A percentile compares a stretch with the other conserved stretches of the same genome.
Evolutionary conservation across 2,113 vertebrate genomes (phyloP).

Genomic region (Ornithorhynchus anatinus): DNA sequence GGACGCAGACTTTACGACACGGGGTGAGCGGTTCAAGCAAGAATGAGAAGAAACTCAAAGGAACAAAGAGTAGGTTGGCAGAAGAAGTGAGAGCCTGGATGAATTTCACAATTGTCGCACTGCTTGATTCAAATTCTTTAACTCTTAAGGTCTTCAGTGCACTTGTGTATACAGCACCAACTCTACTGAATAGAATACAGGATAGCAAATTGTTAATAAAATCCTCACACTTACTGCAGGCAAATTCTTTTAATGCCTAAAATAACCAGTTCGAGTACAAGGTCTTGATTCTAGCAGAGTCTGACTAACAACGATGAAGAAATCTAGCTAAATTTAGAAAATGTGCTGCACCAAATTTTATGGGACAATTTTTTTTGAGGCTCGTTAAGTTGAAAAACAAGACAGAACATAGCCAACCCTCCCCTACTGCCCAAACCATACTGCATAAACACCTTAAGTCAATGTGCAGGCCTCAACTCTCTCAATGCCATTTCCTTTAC

Average conservation of each 20-base stretch:
- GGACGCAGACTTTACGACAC: neutral
- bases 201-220: constrained; percentile 7
- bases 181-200: neutral
- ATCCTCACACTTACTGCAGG: neutral
- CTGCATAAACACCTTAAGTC: no score
- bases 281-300: neutral
- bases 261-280: neutral
- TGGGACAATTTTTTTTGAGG: no score
- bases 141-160: constrained; percentile 12
- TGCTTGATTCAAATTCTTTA: constrained; percentile 1
- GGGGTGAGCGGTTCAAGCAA: neutral
- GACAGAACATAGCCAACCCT: no score
- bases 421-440: no score
- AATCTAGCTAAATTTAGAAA: no score
- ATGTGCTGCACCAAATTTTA: no score
- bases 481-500: no score
- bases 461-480: no score
- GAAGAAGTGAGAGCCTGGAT: fast-evolving
- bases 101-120: neutral
- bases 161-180: constrained; percentile 6
- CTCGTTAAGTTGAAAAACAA: no score
- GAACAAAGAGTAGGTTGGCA: neutral
- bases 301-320: no score
- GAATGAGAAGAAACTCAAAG: neutral
- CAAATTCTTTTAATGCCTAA: constrained; percentile 33